Evolutionary conservation across 2,888 invertebrate genomes (phyloP).

Genomic region (Synanthedon myopaeformis): DNA sequence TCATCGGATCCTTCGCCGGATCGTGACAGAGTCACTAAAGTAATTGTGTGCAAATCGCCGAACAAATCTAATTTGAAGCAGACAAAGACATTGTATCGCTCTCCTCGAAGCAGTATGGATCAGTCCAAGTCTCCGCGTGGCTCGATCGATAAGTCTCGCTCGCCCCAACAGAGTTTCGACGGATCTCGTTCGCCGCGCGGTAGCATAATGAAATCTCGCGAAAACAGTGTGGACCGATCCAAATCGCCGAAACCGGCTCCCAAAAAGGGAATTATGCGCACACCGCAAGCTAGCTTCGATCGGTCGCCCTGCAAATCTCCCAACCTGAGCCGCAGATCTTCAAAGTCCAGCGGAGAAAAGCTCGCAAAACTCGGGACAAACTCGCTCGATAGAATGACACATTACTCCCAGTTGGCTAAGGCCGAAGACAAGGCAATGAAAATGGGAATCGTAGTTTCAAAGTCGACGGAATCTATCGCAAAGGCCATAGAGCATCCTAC

Average conservation of each 20-base stretch:
- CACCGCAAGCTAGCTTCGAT: constrained; percentile 63
- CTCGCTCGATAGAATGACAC: constrained; percentile 58
- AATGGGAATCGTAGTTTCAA: constrained; percentile 69
- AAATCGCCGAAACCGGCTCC: constrained; percentile 61
- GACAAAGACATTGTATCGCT: constrained; percentile 50
- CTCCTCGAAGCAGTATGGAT: constrained; percentile 68
- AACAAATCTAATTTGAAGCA: constrained; percentile 61
- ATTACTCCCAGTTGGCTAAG: constrained; percentile 62
- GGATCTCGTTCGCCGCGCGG: constrained; percentile 58
- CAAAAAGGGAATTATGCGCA: constrained; percentile 65
- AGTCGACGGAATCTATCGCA: constrained; percentile 66
- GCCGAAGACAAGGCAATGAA: constrained; percentile 63
- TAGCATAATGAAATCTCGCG: constrained; percentile 61
- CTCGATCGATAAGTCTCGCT: constrained; percentile 68
- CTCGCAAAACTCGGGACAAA: constrained; percentile 60
- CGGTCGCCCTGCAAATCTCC: constrained; percentile 61
- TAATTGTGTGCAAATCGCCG: constrained; percentile 64
- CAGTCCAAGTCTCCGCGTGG: constrained; percentile 64
- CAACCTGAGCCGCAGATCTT: constrained; percentile 51
- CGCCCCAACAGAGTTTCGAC: constrained; percentile 71
- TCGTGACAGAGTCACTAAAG: constrained; percentile 59
- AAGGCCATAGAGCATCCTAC: constrained; percentile 76
- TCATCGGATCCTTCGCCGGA: constrained; percentile 35
- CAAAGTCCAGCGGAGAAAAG: constrained; percentile 53
- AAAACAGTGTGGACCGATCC: constrained; percentile 53